These are phyloP conservation scores for Oreochromis grahami DNA, from an alignment of 2,797 vertebrate genomes.

Conservation along the genomic window DNA sequence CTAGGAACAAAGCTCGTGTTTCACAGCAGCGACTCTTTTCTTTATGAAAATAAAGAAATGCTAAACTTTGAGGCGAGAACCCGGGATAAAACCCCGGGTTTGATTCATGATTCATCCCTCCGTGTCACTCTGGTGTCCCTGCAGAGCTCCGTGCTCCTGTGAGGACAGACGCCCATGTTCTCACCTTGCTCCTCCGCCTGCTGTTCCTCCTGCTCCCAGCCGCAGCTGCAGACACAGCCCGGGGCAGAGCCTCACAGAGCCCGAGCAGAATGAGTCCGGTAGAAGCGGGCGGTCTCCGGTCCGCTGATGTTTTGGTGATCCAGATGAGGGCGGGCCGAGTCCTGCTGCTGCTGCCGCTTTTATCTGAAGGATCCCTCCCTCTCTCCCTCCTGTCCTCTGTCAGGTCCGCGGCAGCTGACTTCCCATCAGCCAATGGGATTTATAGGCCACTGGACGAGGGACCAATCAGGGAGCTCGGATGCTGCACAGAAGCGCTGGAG, in stretches of 20 bases:
- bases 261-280: neutral
- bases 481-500: constrained; percentile 1
- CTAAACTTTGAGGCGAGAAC: neutral
- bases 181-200: constrained; percentile 23
- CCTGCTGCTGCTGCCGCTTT: constrained; percentile 12
- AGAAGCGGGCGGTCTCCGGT: neutral
- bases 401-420: constrained; percentile 44
- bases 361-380: constrained; percentile 26
- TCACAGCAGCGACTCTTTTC: neutral
- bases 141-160: neutral
- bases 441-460: neutral
- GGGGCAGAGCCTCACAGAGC: neutral
- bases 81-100: neutral
- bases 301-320: neutral
- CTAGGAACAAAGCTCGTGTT: neutral
- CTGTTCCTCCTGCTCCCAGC: neutral
- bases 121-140: neutral
- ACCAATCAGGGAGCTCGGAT: constrained; percentile 45
- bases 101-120: neutral
- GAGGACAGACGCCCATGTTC: constrained; percentile 21
- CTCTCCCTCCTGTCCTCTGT: constrained; percentile 12
- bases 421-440: constrained; percentile 33
- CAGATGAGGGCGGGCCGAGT: neutral
- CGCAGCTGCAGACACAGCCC: neutral
- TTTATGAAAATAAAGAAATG: neutral